phyloP scores from a whole-genome alignment of 2,888 invertebrate genomes.

The Macrosoma leucophasiata region DNA sequence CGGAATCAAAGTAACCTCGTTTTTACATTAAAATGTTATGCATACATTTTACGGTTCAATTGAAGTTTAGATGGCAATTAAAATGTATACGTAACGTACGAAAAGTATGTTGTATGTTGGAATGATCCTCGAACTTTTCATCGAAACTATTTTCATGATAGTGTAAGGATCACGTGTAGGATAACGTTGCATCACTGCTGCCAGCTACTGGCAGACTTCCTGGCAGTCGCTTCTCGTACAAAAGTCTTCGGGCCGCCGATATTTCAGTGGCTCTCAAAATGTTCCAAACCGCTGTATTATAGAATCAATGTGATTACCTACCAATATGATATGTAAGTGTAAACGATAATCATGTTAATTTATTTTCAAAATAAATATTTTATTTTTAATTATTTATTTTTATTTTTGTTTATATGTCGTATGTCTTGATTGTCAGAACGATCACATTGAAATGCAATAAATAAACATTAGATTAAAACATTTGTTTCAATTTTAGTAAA shows the following conservation, averaged over 20 bases:
- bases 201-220: slow-evolving; percentile 1
- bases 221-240: too few relatives aligned
- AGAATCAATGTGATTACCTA: slow-evolving; percentile 22
- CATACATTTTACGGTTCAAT: neutral
- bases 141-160: neutral
- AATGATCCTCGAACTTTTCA: too few relatives aligned
- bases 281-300: slow-evolving; percentile 16
- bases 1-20: neutral
- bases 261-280: too few relatives aligned
- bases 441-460: too few relatives aligned
- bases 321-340: slow-evolving; percentile 25
- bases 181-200: neutral
- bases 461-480: too few relatives aligned
- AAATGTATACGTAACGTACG: too few relatives aligned
- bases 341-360: slow-evolving; percentile 28
- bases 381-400: slow-evolving; percentile 27
- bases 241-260: too few relatives aligned
- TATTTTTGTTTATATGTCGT: slow-evolving; percentile 16
- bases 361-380: slow-evolving; percentile 29
- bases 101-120: too few relatives aligned
- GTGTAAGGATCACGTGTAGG: slow-evolving; percentile 1
- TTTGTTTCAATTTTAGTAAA: too few relatives aligned
- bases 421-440: too few relatives aligned
- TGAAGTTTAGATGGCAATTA: too few relatives aligned
- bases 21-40: neutral